Conservation (phyloP, 2,113 vertebrate species). For the Melozone crissalis region DNA sequence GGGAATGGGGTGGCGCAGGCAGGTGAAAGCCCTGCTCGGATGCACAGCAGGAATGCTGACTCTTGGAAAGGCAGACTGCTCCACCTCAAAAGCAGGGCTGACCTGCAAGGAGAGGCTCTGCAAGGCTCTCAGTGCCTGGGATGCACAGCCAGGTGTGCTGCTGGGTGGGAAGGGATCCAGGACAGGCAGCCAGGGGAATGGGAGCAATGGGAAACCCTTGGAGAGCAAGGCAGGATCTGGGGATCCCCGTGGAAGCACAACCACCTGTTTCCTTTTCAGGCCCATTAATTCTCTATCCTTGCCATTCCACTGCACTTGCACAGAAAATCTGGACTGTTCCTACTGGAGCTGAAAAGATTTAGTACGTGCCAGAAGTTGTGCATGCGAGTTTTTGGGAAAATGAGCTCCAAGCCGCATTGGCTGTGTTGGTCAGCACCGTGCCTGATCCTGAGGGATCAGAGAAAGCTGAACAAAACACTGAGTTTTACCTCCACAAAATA, state of each 20-base stretch:
- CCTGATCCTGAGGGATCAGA: not conserved
- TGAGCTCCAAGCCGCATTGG: not conserved
- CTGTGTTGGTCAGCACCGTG: not conserved
- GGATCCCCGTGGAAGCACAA: not conserved
- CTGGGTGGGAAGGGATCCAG: not conserved
- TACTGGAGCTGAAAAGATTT: not conserved
- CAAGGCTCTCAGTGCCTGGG: not conserved
- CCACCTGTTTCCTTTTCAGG: not conserved
- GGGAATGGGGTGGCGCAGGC: not conserved
- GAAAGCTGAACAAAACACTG: not conserved
- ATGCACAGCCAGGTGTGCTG: not conserved
- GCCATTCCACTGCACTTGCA: not conserved
- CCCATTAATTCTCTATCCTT: not conserved
- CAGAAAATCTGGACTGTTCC: not conserved
- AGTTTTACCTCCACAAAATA: not conserved
- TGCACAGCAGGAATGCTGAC: conserved; percentile 46
- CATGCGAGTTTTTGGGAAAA: fast-evolving
- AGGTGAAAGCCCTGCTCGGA: not conserved
- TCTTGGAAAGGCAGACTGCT: not conserved
- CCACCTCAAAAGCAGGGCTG: not conserved
- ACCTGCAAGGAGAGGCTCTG: not conserved
- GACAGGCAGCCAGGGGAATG: not conserved
- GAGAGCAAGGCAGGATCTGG: not conserved
- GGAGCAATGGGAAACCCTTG: not conserved
- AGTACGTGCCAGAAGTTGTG: not conserved